These are phyloP conservation scores for Lepus europaeus DNA, from an alignment of 2,113 vertebrate genomes.

Conservation along the genomic window DNA sequence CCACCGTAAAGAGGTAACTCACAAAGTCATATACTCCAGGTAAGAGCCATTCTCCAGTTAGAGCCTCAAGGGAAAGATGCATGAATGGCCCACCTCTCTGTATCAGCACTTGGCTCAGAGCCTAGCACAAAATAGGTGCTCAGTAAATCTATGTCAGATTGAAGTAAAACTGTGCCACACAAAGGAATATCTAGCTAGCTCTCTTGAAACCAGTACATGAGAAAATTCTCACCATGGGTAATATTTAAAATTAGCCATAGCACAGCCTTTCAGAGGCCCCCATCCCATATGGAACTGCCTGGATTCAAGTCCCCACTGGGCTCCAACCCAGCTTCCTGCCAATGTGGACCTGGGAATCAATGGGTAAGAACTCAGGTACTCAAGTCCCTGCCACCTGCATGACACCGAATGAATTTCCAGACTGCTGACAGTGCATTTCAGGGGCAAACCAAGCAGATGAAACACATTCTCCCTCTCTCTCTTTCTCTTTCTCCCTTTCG, in stretches of 20 bases:
- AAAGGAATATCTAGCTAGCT: not conserved
- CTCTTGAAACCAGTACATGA: not conserved
- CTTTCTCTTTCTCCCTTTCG: too few relatives aligned
- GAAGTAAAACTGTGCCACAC: not conserved
- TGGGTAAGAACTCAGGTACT: too few relatives aligned
- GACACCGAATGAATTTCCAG: too few relatives aligned
- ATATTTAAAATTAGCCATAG: not conserved
- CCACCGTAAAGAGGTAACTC: not conserved
- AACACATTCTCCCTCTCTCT: too few relatives aligned
- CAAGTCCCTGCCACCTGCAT: too few relatives aligned
- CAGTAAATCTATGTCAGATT: not conserved
- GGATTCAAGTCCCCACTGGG: too few relatives aligned
- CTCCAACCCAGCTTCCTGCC: too few relatives aligned
- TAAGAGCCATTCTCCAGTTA: not conserved
- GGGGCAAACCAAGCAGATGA: too few relatives aligned
- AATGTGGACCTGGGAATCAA: too few relatives aligned
- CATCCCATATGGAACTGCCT: too few relatives aligned
- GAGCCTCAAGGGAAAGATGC: not conserved
- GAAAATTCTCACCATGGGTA: not conserved
- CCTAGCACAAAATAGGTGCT: not conserved
- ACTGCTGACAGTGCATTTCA: too few relatives aligned
- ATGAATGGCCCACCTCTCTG: not conserved
- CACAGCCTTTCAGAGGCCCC: too few relatives aligned
- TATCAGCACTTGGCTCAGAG: not conserved
- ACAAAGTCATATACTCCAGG: not conserved